A percentile compares a stretch with the other conserved stretches of the same genome.
Conservation (phyloP, 2,888 invertebrate genomes). For the Scaptomyza polygonia region DNA sequence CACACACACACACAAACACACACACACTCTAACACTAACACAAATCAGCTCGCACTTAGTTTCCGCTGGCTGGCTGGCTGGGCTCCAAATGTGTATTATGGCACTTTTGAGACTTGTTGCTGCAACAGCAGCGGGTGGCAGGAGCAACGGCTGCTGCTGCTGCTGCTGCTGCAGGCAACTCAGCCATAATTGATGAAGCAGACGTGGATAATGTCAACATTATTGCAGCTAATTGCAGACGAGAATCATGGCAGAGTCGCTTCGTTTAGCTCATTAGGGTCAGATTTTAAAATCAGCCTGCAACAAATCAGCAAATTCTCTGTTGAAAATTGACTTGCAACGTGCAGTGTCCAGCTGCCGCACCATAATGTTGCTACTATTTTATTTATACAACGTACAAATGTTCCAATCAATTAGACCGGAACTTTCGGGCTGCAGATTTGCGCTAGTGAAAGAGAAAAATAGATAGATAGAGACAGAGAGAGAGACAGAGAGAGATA, state of each 20-base stretch:
- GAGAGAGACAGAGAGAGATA: neutral
- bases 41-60: neutral
- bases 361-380: neutral
- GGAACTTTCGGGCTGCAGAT: neutral
- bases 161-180: neutral
- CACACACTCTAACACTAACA: neutral
- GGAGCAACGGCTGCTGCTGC: neutral
- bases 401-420: conserved; percentile 15
- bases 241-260: neutral
- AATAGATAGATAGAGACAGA: neutral
- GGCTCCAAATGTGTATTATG: conserved; percentile 9
- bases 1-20: neutral
- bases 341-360: neutral
- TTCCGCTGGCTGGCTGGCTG: conserved; percentile 14
- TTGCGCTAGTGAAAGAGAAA: neutral
- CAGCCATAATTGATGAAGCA: conserved; percentile 53
- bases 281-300: neutral
- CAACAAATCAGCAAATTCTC: neutral
- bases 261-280: conserved; percentile 11
- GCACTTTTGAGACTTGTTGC: conserved; percentile 43
- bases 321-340: neutral
- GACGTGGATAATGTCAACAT: conserved; percentile 55
- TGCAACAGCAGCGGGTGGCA: conserved; percentile 11
- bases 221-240: conserved; percentile 56
- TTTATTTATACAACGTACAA: neutral